Evolutionary conservation across 1,140 invertebrate genomes (phyloP), one percentile per base, ranked within the genome.

Genomic region (Drosophila aff.): DNA sequence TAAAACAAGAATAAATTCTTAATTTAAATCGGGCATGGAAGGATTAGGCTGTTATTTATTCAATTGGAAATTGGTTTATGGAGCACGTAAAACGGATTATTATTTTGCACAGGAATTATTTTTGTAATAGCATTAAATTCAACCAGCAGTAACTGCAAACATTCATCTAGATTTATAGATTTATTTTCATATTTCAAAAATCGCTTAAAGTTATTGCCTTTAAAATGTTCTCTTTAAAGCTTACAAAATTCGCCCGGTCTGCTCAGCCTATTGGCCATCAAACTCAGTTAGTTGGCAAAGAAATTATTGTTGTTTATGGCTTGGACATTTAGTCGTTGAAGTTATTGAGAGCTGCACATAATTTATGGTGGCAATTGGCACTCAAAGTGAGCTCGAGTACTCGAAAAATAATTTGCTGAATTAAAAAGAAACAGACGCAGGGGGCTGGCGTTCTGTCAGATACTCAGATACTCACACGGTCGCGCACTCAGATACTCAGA

Each of bases 341-440:
- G 41, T 28, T 43, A 69, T 18, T 49, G 36, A 69, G 47, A 68
- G 46, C 44, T 79, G 41, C 64, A 61, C 59, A 33, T 74, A 66
- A 65, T 65, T 76, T 71, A 41, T 76, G 21, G 46, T 47, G 49
- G 49, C 63, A 68, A 72, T 76, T 59, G 63, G 38, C 82, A 84
- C 82, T 78, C 74, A 68, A 61, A 50, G 26, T 71, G 68, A 84
- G 55, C 80, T 62, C 65, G 64, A 78, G 57, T 85, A 66, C 44
- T 69, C 41, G 69, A 49, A 65, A 46, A 65, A 83, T 69, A 82
- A 49, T 79, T 82, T 69, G 28, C 53, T 26, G 64, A 83, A 76
- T 66, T 64, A 73, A 50, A 52, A 33, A 76, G 63, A 36, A 55
- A 68, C 49, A 31, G 40, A 28, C 74, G 50, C 57, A 13, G 44